A percentile compares a stretch with the other conserved stretches of the same genome.
These are phyloP conservation scores for Nothobranchius kuhntae DNA, from an alignment of 2,113 vertebrate species.

Conservation along the genomic window DNA sequence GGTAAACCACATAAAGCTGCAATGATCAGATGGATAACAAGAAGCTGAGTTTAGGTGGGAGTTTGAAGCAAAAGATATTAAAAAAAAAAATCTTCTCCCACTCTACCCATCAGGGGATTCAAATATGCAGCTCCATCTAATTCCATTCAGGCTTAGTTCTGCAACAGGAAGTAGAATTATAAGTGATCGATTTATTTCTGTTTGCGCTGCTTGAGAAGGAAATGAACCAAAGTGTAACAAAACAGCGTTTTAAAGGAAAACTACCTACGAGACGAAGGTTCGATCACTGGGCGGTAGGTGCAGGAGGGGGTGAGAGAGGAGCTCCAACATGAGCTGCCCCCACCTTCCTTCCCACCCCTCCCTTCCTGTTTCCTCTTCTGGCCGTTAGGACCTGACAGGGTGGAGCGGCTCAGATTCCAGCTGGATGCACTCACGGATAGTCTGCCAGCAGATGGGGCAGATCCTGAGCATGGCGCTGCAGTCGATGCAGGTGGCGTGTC, in stretches of 20 bases:
- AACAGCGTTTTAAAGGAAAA: slow-evolving; percentile 24
- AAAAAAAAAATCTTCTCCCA: not conserved
- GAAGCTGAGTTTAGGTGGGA: slow-evolving; percentile 16
- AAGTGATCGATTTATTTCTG: slow-evolving; percentile 8
- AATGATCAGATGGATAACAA: slow-evolving; percentile 47
- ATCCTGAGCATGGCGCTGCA: slow-evolving; percentile 90
- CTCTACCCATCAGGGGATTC: slow-evolving; percentile 13
- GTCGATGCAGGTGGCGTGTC: slow-evolving; percentile 93
- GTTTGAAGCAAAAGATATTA: not conserved
- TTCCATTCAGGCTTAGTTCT: slow-evolving; percentile 13
- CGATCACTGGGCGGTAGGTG: not conserved
- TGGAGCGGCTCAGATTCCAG: slow-evolving; percentile 86
- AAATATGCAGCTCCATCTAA: slow-evolving; percentile 6
- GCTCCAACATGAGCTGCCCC: slow-evolving; percentile 15
- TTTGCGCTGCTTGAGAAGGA: not conserved
- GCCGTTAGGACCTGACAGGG: slow-evolving; percentile 8
- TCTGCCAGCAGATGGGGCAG: slow-evolving; percentile 96
- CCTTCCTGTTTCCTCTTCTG: slow-evolving; percentile 15
- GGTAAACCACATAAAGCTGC: slow-evolving; percentile 74
- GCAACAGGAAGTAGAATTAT: slow-evolving; percentile 1
- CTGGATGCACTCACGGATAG: slow-evolving; percentile 93
- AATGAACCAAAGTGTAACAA: no score
- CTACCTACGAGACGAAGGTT: slow-evolving; percentile 21
- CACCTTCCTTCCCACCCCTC: not conserved
- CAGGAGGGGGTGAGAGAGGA: slow-evolving; percentile 10